phyloP scores from a whole-genome alignment of 1,140 invertebrate species.

The Drosophila santomea region DNA sequence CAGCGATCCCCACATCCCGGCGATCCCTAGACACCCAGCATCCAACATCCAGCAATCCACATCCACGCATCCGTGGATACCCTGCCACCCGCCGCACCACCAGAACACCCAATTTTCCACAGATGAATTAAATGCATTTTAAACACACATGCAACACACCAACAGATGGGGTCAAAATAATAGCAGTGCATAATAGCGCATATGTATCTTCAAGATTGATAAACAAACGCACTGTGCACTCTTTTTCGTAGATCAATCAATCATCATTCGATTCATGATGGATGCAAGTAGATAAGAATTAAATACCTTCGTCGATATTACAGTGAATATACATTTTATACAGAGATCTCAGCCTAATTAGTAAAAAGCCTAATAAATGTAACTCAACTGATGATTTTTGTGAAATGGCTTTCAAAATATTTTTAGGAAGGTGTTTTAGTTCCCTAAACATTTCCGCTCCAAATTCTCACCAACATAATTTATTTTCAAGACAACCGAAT shows the following conservation, averaged over 20 bases:
- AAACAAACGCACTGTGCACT: not conserved
- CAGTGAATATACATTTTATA: too few species aligned
- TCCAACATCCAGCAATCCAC: conserved; percentile 16
- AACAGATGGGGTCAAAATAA: conserved; percentile 18
- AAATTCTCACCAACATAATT: conserved; percentile 15
- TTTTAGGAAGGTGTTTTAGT: not conserved
- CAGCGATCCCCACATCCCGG: conserved; percentile 25
- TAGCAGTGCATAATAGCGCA: not conserved
- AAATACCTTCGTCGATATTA: too few species aligned
- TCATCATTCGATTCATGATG: not conserved
- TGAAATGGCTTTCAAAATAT: not conserved
- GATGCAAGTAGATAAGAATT: too few species aligned
- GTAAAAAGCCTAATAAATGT: too few species aligned
- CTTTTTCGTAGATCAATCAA: not conserved
- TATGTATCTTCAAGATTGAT: not conserved
- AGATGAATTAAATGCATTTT: conserved; percentile 66
- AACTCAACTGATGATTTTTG: too few species aligned
- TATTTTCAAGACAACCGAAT: conserved; percentile 11
- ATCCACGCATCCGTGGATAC: conserved; percentile 12
- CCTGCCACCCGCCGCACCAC: conserved; percentile 10
- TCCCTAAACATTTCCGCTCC: not conserved
- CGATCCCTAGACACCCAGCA: conserved; percentile 12
- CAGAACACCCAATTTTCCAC: conserved; percentile 64
- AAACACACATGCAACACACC: conserved; percentile 25
- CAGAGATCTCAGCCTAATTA: too few species aligned